Conservation (phyloP, 2,113 vertebrate genomes). For the Atherinomorus stipes region DNA sequence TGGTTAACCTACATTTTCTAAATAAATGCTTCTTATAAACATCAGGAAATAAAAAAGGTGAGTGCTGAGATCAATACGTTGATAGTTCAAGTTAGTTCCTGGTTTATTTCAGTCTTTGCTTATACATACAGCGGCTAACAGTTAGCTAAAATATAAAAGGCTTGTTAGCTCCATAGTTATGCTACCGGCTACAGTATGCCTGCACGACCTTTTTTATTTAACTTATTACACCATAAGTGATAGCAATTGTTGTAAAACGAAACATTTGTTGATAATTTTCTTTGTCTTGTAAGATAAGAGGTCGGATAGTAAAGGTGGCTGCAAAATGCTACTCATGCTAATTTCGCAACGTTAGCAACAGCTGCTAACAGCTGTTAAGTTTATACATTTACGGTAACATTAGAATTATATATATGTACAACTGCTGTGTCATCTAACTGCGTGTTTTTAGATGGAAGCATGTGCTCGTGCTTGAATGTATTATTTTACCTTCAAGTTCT, state of each 20-base stretch:
- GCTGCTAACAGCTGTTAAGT: background rate
- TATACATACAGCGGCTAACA: background rate
- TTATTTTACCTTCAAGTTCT: no score
- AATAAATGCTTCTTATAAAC: background rate
- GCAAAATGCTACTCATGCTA: background rate
- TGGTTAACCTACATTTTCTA: background rate
- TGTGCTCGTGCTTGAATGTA: no score
- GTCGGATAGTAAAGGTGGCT: background rate
- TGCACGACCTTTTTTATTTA: background rate
- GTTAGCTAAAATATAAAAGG: conserved; percentile 1
- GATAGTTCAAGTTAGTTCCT: background rate
- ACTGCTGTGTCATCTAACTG: no score
- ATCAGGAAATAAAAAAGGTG: conserved; percentile 18
- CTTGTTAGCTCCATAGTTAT: background rate
- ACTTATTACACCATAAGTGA: background rate
- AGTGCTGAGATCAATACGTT: background rate
- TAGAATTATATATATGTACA: no score
- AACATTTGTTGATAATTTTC: background rate
- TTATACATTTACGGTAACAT: no score
- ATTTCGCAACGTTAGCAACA: background rate
- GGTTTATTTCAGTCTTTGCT: background rate
- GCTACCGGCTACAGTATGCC: background rate
- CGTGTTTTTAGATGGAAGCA: no score
- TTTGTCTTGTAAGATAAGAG: background rate
- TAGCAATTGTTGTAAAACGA: background rate